Evolutionary conservation across 2,113 vertebrate species (phyloP), one percentile per base, ranked within the genome.

Genomic region (Corythoichthys intestinalis): DNA sequence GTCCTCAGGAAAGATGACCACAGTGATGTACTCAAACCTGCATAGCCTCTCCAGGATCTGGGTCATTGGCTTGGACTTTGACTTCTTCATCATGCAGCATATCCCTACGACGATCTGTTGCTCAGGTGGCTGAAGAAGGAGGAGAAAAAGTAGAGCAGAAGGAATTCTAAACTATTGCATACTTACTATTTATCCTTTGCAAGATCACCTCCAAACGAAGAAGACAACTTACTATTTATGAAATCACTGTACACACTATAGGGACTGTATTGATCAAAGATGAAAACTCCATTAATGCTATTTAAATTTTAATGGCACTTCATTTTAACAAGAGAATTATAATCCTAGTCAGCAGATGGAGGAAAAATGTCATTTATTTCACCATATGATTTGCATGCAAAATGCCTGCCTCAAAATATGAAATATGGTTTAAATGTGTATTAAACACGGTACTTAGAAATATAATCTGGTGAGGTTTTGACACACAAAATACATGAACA

Each of bases 31-130:
- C 81, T 99, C 96, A 47, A 99, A 99, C 86, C 93, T 94, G 92
- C 97, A 98, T 72, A 99, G 93, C 72, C 97, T 92, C 86, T 98
- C 96, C 85, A 99, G 90, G 83, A 99, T 99, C 88, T 99, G 96
- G 46, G 97, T 99, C 97, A 99, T 99, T 49, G 97, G 97, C 88
- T 99, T 99, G 17, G 97, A 99, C 87, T 99, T 98, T 69, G 97
- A 99, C 88, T 99, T 99, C 88, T 98, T 99, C 90, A 96, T 98
- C 97, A 99, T 99, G 83, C 96, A 96, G 85, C 97, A 99, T 89
- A 98, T 99, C 81, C 97, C 97, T 75, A 99, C 94, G 80, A 96
- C 89, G 6, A 99, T 98, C 90, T 98, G 96, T 77, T 87, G 91
- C 87, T 99, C 97, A 0, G 94, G 95, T 76, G 94, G 94, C 97